Percentiles rank a stretch among this genome's conserved stretches.
These are phyloP conservation scores for Drosophila novamexicana DNA, from an alignment of 1,140 invertebrate species.

Conservation along the genomic window DNA sequence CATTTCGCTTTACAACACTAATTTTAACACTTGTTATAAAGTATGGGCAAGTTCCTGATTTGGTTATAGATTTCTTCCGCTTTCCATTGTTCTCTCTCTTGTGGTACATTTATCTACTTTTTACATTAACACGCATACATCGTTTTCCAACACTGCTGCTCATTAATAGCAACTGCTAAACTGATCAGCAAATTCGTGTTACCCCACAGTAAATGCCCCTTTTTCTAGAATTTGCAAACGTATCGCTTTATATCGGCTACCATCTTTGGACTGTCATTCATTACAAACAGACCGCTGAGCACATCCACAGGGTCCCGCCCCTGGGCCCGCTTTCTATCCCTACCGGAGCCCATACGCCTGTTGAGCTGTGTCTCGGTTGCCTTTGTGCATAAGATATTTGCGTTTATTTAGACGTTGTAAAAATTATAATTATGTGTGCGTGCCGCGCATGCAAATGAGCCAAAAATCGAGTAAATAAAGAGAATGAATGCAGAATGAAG, in stretches of 20 bases:
- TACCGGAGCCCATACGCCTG: neutral
- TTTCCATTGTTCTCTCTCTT: neutral
- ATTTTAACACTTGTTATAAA: too few species aligned
- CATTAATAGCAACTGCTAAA: neutral
- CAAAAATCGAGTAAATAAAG: neutral
- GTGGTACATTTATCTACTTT: neutral
- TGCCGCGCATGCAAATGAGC: slow-evolving; percentile 58
- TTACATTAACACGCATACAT: neutral
- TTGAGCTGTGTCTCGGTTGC: slow-evolving; percentile 35
- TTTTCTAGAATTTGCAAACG: slow-evolving; percentile 52
- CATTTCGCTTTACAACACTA: too few species aligned
- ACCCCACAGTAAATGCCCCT: slow-evolving; percentile 29
- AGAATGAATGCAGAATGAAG: neutral
- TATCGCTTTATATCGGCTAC: slow-evolving; percentile 33
- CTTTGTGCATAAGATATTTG: slow-evolving; percentile 73
- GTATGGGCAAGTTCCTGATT: too few species aligned
- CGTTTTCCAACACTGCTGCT: neutral
- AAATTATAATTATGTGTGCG: slow-evolving; percentile 82
- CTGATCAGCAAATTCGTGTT: neutral
- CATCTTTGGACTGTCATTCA: slow-evolving; percentile 69
- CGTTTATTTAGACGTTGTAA: slow-evolving; percentile 81
- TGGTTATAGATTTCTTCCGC: too few species aligned
- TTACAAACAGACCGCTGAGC: slow-evolving; percentile 45
- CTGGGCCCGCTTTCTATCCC: slow-evolving; percentile 3
- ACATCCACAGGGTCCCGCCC: neutral